Evolutionary conservation across 2,113 vertebrate genomes (phyloP), one percentile per base, ranked within the genome.

Genomic region (Megaceryle torquata): DNA sequence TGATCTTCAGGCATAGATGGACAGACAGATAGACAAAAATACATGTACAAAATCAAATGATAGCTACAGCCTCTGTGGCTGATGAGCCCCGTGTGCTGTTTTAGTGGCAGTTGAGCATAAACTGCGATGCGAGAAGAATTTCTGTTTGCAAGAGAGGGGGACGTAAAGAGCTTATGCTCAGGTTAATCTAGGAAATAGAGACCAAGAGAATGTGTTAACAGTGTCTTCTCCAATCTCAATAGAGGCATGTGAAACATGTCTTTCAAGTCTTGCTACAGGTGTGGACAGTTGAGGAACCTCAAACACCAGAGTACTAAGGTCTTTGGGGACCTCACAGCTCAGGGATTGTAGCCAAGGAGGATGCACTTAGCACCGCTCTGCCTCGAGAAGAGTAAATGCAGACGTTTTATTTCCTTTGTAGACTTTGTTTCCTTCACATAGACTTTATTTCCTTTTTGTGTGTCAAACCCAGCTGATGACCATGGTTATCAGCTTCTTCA

Each of bases 211-310:
- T 3, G 5, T 4, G 6, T 46, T 72, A 28, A 11, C 53, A 56
- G 64, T 21, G 3, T 2, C 2, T 72, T 46, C 9, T n/a, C 35
- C 31, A 17, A 0, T 8, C 15, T 26, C 53, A 60, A 2, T 4
- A 41, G 0, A 6, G 2, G 31, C 46, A 35, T 53, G 2, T 28
- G 10, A n/a, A 85, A 12, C 6, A 15, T 51, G 18, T 43, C 5
- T 60, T 82, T 61, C 31, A 46, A 31, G 67, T 86, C 75, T 53
- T 71, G 16, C 8, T 44, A 7, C 24, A 46, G 12, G 14, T 33
- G 51, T 20, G 41, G 75, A 5, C 1, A 5, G 13, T 2, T 75
- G 37, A 57, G 70, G 75, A 71, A 2, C 15, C 35, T 29, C 43
- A 33, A 4, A 11, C 26, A 33, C 5, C 10, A 3, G 21, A 5